A percentile compares a stretch with the other conserved stretches of the same genome.
phyloP scores from a whole-genome alignment of 1,140 invertebrate genomes.

The Scaptomyza graminum region DNA sequence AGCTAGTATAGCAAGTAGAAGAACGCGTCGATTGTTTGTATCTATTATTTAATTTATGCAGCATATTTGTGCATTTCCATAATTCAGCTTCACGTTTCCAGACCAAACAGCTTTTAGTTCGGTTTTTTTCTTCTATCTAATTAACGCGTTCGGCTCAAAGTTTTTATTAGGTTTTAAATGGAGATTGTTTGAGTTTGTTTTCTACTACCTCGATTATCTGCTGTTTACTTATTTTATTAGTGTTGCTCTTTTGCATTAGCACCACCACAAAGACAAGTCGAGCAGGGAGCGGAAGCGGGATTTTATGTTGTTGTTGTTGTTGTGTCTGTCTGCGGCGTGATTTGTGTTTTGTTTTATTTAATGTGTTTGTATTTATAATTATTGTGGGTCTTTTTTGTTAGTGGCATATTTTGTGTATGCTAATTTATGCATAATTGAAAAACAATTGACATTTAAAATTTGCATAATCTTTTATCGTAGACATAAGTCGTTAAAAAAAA shows the following conservation, averaged over 20 bases:
- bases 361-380: slow-evolving; percentile 54
- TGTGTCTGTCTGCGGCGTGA: slow-evolving; percentile 1
- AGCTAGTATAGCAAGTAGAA: slow-evolving; percentile 6
- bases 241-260: slow-evolving; percentile 40
- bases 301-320: neutral
- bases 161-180: slow-evolving; percentile 14
- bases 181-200: slow-evolving; percentile 20
- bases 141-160: slow-evolving; percentile 38
- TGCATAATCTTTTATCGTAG: slow-evolving; percentile 14
- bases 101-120: slow-evolving; percentile 1
- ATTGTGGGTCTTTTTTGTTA: slow-evolving; percentile 29
- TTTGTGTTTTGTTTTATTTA: slow-evolving; percentile 54
- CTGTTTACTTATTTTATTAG: slow-evolving; percentile 60
- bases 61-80: slow-evolving; percentile 39
- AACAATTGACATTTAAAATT: slow-evolving; percentile 41
- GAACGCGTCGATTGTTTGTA: slow-evolving; percentile 38
- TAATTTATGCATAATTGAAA: slow-evolving; percentile 39
- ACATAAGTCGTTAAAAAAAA: neutral
- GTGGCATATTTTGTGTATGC: slow-evolving; percentile 8
- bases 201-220: slow-evolving; percentile 45
- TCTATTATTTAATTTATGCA: slow-evolving; percentile 72
- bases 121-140: slow-evolving; percentile 14
- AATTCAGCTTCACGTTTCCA: slow-evolving; percentile 40
- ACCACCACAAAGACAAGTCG: neutral
- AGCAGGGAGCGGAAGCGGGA: neutral